phyloP scores from a whole-genome alignment of 2,888 invertebrate genomes.

The Clepsis dumicolana region DNA sequence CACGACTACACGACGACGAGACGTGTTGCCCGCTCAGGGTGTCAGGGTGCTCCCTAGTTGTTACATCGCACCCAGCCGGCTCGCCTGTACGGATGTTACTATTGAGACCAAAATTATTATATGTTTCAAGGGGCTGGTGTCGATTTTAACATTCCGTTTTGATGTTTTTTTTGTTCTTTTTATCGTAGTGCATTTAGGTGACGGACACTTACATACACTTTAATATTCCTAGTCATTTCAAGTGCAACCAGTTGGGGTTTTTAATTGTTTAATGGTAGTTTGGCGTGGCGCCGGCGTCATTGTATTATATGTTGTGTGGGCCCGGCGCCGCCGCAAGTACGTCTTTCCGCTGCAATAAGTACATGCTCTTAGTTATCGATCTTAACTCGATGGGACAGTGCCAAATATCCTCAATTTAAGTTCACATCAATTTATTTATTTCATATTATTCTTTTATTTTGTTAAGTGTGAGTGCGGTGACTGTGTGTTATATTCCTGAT shows the following conservation, averaged over 20 bases:
- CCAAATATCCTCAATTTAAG: constrained; percentile 84
- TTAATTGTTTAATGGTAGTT: constrained; percentile 71
- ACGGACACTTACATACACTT: constrained; percentile 79
- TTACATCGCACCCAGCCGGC: constrained; percentile 48
- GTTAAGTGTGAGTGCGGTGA: constrained; percentile 84
- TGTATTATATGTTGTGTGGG: constrained; percentile 79
- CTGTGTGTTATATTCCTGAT: constrained; percentile 85
- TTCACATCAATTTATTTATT: constrained; percentile 77
- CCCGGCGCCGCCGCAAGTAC: constrained; percentile 50
- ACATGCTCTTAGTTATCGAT: constrained; percentile 62
- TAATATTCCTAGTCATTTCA: constrained; percentile 85
- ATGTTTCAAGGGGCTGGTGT: constrained; percentile 84
- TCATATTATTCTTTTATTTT: constrained; percentile 62
- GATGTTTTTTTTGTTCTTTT: constrained; percentile 58
- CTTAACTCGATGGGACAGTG: constrained; percentile 80
- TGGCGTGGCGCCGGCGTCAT: constrained; percentile 57
- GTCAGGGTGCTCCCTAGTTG: constrained; percentile 10
- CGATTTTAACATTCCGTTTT: constrained; percentile 85
- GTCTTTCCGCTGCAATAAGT: constrained; percentile 63
- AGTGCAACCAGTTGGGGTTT: constrained; percentile 85
- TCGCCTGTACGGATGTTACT: constrained; percentile 79
- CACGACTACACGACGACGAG: background rate
- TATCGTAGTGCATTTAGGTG: constrained; percentile 76
- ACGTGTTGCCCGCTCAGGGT: background rate
- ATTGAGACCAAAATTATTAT: constrained; percentile 85